Base-by-base conservation (phyloP, 2,888 invertebrate genomes). In the Emmelina monodactyla region DNA sequence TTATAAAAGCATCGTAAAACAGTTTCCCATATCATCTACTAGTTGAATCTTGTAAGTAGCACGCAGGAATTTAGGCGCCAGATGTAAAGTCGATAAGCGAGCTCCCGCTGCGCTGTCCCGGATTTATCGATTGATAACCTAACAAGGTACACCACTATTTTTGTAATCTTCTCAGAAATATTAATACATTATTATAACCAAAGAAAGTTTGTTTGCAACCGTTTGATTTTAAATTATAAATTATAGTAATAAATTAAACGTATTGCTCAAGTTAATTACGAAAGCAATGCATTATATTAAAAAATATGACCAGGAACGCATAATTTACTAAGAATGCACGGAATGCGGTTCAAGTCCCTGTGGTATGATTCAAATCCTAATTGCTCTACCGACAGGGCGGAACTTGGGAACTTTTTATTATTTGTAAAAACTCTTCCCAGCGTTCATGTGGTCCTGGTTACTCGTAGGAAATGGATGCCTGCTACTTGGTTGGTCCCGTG, bases 31-130 rank as follows among this genome's bases (percentile, higher is more conserved):
- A n/a, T n/a, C n/a, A n/a, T n/a, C n/a, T n/a, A n/a, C n/a, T n/a
- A n/a, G n/a, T n/a, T n/a, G n/a, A n/a, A n/a, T n/a, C n/a, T n/a
- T n/a, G n/a, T n/a, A n/a, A n/a, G 47, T 52, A 52, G 54, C 51
- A 50, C 47, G 51, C 49, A 59, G 62, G 71, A 64, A 75, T 75
- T 71, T 67, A 69, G 72, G 76, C 76, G 76, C 76, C 76, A 63
- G 70, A 69, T 68, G 58, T 44, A 42, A 46, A 49, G 44, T 41
- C 51, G 68, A 65, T 66, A 65, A 55, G 47, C 43, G 45, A 42
- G 51, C 39, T 55, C 58, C 45, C 58, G 56, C 53, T 53, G 55
- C 54, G 37, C 49, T 54, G 49, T 49, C 46, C 48, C n/a, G 55
- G 62, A 63, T 64, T 51, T 53, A 59, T 62, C 58, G 58, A 54